phyloP scores from a whole-genome alignment of 1,140 invertebrate genomes.

The Drosophila ironensis region DNA sequence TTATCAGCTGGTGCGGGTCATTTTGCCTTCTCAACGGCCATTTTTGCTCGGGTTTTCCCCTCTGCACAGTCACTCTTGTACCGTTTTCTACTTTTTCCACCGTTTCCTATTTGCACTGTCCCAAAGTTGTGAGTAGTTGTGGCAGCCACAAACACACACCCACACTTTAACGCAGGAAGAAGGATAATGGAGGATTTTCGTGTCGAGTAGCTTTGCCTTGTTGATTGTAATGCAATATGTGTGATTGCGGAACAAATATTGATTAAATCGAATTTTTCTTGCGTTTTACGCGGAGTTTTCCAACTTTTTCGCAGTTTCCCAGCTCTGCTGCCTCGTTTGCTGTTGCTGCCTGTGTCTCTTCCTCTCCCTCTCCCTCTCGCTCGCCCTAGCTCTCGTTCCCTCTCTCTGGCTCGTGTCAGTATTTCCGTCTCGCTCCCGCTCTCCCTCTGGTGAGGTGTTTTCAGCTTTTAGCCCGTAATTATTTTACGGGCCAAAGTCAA shows the following conservation, averaged over 20 bases:
- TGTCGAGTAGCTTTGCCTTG: not conserved
- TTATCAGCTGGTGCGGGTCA: slow-evolving; percentile 26
- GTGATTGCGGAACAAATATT: too few relatives aligned
- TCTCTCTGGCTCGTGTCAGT: slow-evolving; percentile 10
- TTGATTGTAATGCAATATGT: too few relatives aligned
- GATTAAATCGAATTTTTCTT: not conserved
- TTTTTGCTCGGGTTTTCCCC: not conserved
- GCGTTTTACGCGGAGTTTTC: not conserved
- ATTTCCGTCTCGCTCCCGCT: slow-evolving; percentile 19
- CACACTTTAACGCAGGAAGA: too few relatives aligned
- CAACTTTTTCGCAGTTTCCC: slow-evolving; percentile 4
- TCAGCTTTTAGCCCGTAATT: slow-evolving; percentile 72
- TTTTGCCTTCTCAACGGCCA: slow-evolving; percentile 9
- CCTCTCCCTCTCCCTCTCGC: slow-evolving; percentile 17
- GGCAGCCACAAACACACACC: slow-evolving; percentile 29
- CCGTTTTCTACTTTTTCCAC: not conserved
- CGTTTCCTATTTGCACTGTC: slow-evolving; percentile 1
- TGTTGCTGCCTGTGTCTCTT: slow-evolving; percentile 31
- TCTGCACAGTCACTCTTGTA: not conserved
- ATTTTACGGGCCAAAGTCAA: slow-evolving; percentile 75
- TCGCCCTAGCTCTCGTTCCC: slow-evolving; percentile 30
- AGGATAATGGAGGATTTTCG: not conserved
- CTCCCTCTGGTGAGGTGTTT: slow-evolving; percentile 36
- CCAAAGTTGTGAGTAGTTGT: slow-evolving; percentile 27
- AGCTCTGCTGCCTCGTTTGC: slow-evolving; percentile 15